A percentile compares a stretch with the other conserved stretches of the same genome.
Conservation (phyloP, 2,797 vertebrate species). For the Philypnodon macrostomus region DNA sequence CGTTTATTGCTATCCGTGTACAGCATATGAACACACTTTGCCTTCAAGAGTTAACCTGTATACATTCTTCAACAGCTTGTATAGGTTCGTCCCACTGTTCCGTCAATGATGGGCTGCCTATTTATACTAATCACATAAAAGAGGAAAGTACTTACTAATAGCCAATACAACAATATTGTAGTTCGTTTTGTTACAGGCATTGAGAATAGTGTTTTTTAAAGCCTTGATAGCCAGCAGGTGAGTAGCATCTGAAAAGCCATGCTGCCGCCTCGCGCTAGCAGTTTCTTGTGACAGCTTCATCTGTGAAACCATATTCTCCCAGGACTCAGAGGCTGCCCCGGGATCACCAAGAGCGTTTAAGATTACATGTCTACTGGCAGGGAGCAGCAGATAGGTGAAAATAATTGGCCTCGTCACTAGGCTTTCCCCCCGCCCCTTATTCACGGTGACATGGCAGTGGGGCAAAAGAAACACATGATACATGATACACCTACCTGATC, state of each 20-base stretch:
- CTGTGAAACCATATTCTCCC: conserved; percentile 67
- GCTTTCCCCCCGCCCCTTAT: conserved; percentile 13
- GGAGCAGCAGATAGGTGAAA: conserved; percentile 69
- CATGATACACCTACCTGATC: conserved; percentile 42
- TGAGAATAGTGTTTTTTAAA: conserved; percentile 14
- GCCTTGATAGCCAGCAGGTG: conserved; percentile 50
- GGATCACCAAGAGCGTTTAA: conserved; percentile 71
- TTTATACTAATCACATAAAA: too few relatives aligned
- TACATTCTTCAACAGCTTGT: too few relatives aligned
- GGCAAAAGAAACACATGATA: conserved; percentile 23
- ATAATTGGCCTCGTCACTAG: conserved; percentile 76
- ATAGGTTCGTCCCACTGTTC: too few relatives aligned
- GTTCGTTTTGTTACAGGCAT: conserved; percentile 10
- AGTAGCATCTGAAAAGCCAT: conserved; percentile 35
- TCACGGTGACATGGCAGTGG: conserved; percentile 37
- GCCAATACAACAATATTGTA: background rate
- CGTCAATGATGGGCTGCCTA: too few relatives aligned
- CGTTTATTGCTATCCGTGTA: too few relatives aligned
- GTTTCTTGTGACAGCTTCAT: conserved; percentile 70
- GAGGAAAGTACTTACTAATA: too few relatives aligned
- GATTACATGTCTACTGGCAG: conserved; percentile 72
- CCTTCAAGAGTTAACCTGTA: too few relatives aligned
- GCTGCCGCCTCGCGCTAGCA: conserved; percentile 53
- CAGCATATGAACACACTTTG: too few relatives aligned
- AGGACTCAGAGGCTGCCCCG: conserved; percentile 57